Conservation (phyloP, 2,888 invertebrate genomes). For the Alloscopus bannaensis region DNA sequence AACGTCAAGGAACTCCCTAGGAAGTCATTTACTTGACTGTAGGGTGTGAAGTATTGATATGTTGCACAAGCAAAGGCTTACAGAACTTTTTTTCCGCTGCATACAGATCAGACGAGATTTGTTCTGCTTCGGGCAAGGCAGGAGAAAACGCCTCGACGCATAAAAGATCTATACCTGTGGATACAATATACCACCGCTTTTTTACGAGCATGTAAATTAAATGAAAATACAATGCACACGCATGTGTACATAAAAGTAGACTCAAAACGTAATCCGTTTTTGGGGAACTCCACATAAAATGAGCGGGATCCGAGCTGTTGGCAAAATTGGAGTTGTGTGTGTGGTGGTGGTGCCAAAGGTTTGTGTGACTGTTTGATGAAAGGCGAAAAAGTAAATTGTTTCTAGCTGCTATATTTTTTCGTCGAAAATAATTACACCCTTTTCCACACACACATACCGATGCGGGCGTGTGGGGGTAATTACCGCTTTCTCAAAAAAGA, state of each 20-base stretch:
- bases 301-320: no score
- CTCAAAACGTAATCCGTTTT: no score
- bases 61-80: no score
- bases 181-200: not conserved
- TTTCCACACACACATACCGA: no score
- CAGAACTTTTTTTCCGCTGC: no score
- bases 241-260: no score
- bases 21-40: slow-evolving; percentile 31
- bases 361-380: slow-evolving; percentile 3
- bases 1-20: slow-evolving; percentile 12
- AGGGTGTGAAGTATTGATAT: not conserved
- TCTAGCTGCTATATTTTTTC: slow-evolving; percentile 28
- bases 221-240: not conserved
- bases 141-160: no score
- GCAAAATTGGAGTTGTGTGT: no score
- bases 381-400: slow-evolving; percentile 52
- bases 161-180: not conserved
- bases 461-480: no score
- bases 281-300: no score
- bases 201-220: slow-evolving; percentile 6
- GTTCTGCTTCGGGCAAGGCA: not conserved
- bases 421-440: slow-evolving; percentile 46
- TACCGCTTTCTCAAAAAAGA: no score
- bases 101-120: no score
- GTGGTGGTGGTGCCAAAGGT: not conserved